phyloP scores from a whole-genome alignment of 2,888 invertebrate genomes.

The Tetragnatha montana region DNA sequence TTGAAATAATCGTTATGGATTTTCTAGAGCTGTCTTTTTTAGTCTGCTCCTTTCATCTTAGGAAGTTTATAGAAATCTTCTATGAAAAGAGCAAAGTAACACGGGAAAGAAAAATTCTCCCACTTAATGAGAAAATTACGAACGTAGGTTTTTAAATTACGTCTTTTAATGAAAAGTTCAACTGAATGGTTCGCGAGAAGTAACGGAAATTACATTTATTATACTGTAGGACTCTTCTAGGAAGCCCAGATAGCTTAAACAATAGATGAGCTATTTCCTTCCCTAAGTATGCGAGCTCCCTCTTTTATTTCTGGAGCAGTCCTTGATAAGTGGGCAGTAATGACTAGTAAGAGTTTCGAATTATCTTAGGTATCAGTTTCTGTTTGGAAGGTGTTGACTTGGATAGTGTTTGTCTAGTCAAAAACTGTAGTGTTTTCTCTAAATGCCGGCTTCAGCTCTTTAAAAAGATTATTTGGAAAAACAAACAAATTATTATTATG shows the following conservation, averaged over 20 bases:
- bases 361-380: slow-evolving; percentile 23
- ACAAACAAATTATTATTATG: too few relatives aligned
- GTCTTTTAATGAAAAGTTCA: slow-evolving; percentile 43
- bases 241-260: slow-evolving; percentile 24
- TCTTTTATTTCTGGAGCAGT: slow-evolving; percentile 9
- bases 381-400: neutral
- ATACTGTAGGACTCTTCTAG: slow-evolving; percentile 8
- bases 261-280: slow-evolving; percentile 1
- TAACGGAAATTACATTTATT: slow-evolving; percentile 51
- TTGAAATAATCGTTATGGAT: neutral
- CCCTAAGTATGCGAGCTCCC: neutral
- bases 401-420: neutral
- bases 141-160: slow-evolving; percentile 23
- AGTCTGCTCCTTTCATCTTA: neutral
- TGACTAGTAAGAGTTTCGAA: slow-evolving; percentile 30
- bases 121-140: slow-evolving; percentile 48
- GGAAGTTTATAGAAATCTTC: neutral
- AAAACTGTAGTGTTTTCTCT: neutral
- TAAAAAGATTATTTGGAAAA: too few relatives aligned
- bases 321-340: slow-evolving; percentile 21
- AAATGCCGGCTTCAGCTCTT: neutral
- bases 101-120: slow-evolving; percentile 3
- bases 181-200: slow-evolving; percentile 30
- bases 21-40: neutral
- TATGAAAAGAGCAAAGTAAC: neutral